Percentiles rank a stretch among this genome's conserved stretches.
Conservation (phyloP, 2,113 vertebrate genomes). For the Clarias gariepinus region DNA sequence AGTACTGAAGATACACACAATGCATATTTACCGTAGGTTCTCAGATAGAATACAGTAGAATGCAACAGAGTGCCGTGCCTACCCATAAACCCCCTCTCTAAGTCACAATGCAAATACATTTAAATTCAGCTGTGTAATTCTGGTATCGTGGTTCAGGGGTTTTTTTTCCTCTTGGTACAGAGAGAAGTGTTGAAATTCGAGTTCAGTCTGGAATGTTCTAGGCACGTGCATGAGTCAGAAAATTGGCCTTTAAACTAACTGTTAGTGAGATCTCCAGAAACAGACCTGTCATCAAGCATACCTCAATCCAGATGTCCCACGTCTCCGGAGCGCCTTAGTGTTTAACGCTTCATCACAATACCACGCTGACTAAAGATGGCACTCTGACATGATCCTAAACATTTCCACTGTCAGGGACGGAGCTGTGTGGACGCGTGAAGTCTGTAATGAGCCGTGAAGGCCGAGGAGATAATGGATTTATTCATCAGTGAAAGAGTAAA, state of each 20-base stretch:
- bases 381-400: slow-evolving; percentile 1
- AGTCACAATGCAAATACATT: not conserved
- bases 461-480: not conserved
- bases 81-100: not conserved
- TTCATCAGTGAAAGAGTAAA: not conserved
- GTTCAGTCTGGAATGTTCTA: not conserved
- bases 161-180: not conserved
- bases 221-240: slow-evolving; percentile 1
- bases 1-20: not conserved
- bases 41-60: not conserved
- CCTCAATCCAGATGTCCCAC: not conserved
- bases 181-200: not conserved
- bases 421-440: not conserved
- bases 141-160: not conserved
- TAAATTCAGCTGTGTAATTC: not conserved
- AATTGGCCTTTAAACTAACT: not conserved
- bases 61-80: not conserved
- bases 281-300: not conserved
- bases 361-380: not conserved
- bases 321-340: not conserved
- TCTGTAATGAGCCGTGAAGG: not conserved
- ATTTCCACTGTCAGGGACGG: not conserved
- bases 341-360: slow-evolving; percentile 6
- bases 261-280: not conserved
- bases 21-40: not conserved